A percentile compares a stretch with the other conserved stretches of the same genome.
phyloP scores from a whole-genome alignment of 2,888 invertebrate species.

The Patella pellucida region DNA sequence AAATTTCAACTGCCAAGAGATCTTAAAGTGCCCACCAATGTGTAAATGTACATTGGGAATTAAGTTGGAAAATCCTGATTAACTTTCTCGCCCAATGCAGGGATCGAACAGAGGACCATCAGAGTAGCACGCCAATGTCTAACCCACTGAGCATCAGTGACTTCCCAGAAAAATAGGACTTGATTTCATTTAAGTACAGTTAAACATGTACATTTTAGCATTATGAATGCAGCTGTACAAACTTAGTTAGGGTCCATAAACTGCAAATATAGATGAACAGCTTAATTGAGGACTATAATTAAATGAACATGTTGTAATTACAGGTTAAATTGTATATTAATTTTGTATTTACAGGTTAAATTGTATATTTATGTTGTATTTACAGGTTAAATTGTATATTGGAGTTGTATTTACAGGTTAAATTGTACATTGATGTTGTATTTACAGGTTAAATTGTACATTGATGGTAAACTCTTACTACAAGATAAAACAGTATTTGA shows the following conservation, averaged over 20 bases:
- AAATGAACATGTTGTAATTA: slow-evolving; percentile 81
- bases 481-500: slow-evolving; percentile 88
- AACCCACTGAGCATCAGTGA: not conserved
- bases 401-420: slow-evolving; percentile 75
- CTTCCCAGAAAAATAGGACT: no score
- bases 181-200: not conserved
- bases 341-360: slow-evolving; percentile 46
- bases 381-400: slow-evolving; percentile 75
- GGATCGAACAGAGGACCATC: no score
- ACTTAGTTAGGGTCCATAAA: not conserved
- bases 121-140: no score
- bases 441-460: slow-evolving; percentile 73
- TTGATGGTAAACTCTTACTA: slow-evolving; percentile 86
- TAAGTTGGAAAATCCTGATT: no score
- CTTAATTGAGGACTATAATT: slow-evolving; percentile 50
- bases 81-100: no score
- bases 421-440: slow-evolving; percentile 82
- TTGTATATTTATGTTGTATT: slow-evolving; percentile 78
- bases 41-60: no score
- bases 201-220: not conserved
- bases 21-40: no score
- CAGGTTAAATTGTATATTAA: slow-evolving; percentile 73
- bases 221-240: not conserved
- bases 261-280: not conserved
- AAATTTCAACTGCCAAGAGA: no score